A percentile compares a stretch with the other conserved stretches of the same genome.
These are phyloP conservation scores for Synanthedon myopaeformis DNA, from an alignment of 2,888 invertebrate species.

Conservation along the genomic window DNA sequence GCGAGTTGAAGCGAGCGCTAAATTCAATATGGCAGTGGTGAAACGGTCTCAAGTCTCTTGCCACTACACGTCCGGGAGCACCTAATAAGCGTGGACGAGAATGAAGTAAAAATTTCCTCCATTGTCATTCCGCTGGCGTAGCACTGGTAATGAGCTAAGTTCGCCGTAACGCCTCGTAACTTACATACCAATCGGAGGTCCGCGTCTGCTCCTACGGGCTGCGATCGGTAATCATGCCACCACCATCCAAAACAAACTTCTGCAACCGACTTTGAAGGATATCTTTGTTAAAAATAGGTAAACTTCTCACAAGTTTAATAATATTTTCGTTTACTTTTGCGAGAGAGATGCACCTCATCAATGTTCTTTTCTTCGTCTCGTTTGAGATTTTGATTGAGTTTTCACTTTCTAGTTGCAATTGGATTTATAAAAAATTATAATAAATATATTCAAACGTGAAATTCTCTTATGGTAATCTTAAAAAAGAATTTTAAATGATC, in stretches of 20 bases:
- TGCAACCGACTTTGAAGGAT: neutral
- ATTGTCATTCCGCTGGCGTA: conserved; percentile 60
- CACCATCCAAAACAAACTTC: conserved; percentile 9
- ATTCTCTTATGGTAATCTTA: too few species aligned
- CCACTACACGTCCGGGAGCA: conserved; percentile 32
- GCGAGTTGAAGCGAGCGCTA: conserved; percentile 10
- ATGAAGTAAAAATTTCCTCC: conserved; percentile 57
- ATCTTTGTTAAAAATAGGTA: neutral
- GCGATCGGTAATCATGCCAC: conserved; percentile 43
- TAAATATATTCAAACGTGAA: too few species aligned
- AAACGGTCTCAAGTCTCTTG: conserved; percentile 30
- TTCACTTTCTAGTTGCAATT: too few species aligned
- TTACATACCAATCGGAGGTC: conserved; percentile 62
- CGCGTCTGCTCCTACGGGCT: conserved; percentile 16
- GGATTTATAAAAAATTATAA: too few species aligned
- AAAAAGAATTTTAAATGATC: too few species aligned
- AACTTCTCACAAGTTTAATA: neutral
- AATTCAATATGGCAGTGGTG: conserved; percentile 38
- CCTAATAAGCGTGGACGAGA: conserved; percentile 27
- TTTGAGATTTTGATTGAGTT: too few species aligned
- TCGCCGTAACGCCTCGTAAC: conserved; percentile 62
- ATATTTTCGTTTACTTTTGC: neutral
- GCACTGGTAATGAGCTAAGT: conserved; percentile 67
- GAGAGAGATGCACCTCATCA: neutral
- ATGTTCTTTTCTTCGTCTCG: too few species aligned